These are phyloP conservation scores for Agriopis leucophaearia DNA, from an alignment of 2,888 invertebrate genomes.

Conservation along the genomic window DNA sequence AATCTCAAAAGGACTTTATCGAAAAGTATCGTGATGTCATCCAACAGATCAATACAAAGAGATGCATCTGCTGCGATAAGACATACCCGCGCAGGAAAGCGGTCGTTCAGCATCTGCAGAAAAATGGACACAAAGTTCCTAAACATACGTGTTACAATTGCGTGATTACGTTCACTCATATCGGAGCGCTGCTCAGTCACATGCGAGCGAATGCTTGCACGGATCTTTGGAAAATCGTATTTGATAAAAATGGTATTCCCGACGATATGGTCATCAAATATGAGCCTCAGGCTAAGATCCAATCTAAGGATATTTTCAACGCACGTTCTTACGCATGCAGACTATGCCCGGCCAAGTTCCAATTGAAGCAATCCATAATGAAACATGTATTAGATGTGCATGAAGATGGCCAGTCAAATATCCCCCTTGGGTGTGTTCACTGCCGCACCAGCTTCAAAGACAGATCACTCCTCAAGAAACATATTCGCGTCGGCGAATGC, in stretches of 20 bases:
- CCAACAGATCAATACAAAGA: slow-evolving; percentile 81
- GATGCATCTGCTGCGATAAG: slow-evolving; percentile 79
- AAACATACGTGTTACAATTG: slow-evolving; percentile 88
- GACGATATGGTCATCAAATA: slow-evolving; percentile 77
- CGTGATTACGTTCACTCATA: slow-evolving; percentile 85
- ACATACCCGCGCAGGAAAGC: slow-evolving; percentile 82
- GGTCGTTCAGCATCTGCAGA: slow-evolving; percentile 84
- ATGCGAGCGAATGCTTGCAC: slow-evolving; percentile 83
- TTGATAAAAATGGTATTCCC: slow-evolving; percentile 80
- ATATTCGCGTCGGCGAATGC: slow-evolving; percentile 85
- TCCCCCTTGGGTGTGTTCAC: slow-evolving; percentile 77
- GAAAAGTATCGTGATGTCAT: slow-evolving; percentile 78
- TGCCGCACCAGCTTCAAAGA: slow-evolving; percentile 80
- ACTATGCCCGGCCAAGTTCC: slow-evolving; percentile 82
- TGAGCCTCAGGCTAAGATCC: slow-evolving; percentile 73
- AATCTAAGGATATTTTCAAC: slow-evolving; percentile 82
- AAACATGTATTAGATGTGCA: slow-evolving; percentile 82
- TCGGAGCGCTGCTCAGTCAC: slow-evolving; percentile 82
- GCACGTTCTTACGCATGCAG: slow-evolving; percentile 83
- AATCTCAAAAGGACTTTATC: slow-evolving; percentile 80
- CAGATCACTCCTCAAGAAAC: slow-evolving; percentile 77
- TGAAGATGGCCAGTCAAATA: slow-evolving; percentile 79
- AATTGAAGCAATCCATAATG: slow-evolving; percentile 83
- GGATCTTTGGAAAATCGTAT: slow-evolving; percentile 82
- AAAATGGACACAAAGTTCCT: slow-evolving; percentile 85